Base-by-base conservation (phyloP, 2,797 vertebrate genomes). In the Podarcis siculus region DNA sequence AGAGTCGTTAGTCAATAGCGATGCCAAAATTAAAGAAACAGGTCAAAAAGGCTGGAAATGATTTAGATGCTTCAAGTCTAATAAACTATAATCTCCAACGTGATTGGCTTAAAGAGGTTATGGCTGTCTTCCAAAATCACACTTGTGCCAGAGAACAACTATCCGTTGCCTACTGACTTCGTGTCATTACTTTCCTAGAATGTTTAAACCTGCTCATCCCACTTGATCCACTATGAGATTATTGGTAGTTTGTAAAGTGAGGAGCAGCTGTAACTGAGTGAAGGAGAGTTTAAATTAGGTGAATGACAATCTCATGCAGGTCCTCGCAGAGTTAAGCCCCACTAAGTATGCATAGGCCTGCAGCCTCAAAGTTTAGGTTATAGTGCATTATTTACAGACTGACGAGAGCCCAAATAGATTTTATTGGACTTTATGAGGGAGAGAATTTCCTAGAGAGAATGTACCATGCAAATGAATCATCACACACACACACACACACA, bases 161-260 rank as follows among this genome's bases (percentile, higher is more conserved):
- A 91, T 97, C 95, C 92, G 83, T 93, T 91, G 92, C 94, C 78
- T 92, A 96, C 96, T 96, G 96, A 97, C 93, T 90, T 95, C 97
- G 95, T 95, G 95, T 97, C 94, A 95, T 96, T 89, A 85, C 92
- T 91, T 90, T 92, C 93, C 94, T 94, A 94, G 91, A 96, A 94
- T 94, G 95, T 95, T 97, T 97, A 98, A 97, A 94, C 95, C 95
- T 96, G 96, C 96, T 97, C 96, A 98, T 97, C 96, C 95, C 95
- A 82, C 94, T 97, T 97, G 97, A 94, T 94, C 96, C 92, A 85
- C 45, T 90, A 92, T 93, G 88, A 92, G 92, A 94, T 94, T 95
- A 94, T 92, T 92, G 64, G 39, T 86, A 55, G 45, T 89, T 91
- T 89, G 73, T 75, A 85, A 92, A 94, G 87, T 19, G 39, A 89